phyloP scores from a whole-genome alignment of 2,888 invertebrate species.

The Eudasyphora cyanicolor region DNA sequence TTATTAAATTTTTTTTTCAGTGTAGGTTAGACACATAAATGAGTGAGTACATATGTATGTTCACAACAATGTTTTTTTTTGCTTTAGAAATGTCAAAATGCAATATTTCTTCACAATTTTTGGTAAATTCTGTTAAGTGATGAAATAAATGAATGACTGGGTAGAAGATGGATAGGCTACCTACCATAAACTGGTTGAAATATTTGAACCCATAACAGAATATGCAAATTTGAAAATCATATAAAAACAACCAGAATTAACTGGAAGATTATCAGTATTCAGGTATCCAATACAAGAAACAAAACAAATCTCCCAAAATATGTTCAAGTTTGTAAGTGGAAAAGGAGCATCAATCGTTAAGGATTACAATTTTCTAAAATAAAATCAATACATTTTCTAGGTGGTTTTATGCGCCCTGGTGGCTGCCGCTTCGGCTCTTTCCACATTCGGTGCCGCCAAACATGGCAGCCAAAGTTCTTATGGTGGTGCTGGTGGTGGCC shows the following conservation, averaged over 20 bases:
- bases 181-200: no score
- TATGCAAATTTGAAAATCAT: not conserved
- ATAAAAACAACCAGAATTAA: not conserved
- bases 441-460: not conserved
- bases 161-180: no score
- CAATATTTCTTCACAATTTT: not conserved
- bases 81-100: no score
- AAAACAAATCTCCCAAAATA: slow-evolving; percentile 31
- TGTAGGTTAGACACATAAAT: no score
- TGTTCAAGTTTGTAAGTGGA: slow-evolving; percentile 54
- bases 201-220: not conserved
- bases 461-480: not conserved
- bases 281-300: not conserved
- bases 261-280: not conserved
- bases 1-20: no score
- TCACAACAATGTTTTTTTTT: no score
- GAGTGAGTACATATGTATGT: no score
- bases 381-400: no score
- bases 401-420: slow-evolving; percentile 70
- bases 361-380: no score
- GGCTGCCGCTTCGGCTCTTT: slow-evolving; percentile 67
- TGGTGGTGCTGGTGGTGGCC: no score
- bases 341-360: no score
- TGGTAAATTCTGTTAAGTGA: not conserved
- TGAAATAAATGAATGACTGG: not conserved